These are phyloP conservation scores for Epinotia demarniana DNA, from an alignment of 2,888 invertebrate genomes.

Conservation along the genomic window DNA sequence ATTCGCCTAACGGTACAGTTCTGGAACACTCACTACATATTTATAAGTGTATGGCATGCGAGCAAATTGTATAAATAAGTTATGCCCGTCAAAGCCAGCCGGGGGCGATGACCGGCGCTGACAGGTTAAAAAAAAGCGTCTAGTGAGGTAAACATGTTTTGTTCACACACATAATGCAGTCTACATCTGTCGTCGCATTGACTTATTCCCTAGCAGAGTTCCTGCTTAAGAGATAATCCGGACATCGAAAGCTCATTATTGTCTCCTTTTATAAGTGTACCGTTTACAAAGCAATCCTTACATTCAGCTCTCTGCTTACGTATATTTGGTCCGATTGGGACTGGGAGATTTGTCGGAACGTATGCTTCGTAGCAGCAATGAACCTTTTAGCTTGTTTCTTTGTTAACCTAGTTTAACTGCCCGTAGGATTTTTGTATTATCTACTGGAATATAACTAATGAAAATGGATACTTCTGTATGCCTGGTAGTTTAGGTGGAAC, in stretches of 20 bases:
- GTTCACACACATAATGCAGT: conserved; percentile 1
- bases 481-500: too few relatives aligned
- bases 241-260: not conserved
- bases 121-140: conserved; percentile 26
- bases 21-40: conserved; percentile 28
- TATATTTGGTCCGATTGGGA: too few relatives aligned
- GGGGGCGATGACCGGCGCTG: conserved; percentile 26
- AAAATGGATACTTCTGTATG: too few relatives aligned
- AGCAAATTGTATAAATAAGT: conserved; percentile 38
- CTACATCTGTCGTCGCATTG: conserved; percentile 1
- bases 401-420: too few relatives aligned
- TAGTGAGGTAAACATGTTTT: conserved; percentile 33
- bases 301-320: too few relatives aligned
- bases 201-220: not conserved
- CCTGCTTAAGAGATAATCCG: not conserved
- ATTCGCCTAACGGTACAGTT: conserved; percentile 32
- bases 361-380: not conserved
- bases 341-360: not conserved
- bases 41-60: conserved; percentile 32
- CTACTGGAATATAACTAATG: too few relatives aligned
- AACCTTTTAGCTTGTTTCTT: not conserved
- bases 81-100: conserved; percentile 22
- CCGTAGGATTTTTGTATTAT: too few relatives aligned
- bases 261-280: too few relatives aligned
- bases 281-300: too few relatives aligned